These are phyloP conservation scores for Drosophila orena DNA, from an alignment of 1,140 invertebrate species.

Conservation along the genomic window DNA sequence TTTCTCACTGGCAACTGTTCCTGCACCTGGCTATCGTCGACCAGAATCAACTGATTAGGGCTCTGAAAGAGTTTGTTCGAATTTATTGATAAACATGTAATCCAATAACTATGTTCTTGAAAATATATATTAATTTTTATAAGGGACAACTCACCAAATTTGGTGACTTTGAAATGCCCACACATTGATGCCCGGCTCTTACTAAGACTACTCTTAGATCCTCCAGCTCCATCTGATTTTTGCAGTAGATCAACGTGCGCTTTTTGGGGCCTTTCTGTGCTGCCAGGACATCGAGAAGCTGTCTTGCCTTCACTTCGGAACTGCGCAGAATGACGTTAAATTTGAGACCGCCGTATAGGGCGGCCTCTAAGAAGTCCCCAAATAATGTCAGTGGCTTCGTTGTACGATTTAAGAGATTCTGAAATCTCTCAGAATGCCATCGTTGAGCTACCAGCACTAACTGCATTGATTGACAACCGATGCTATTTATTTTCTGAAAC, in stretches of 20 bases:
- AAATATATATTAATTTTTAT: no score
- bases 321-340: conserved; percentile 14
- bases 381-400: conserved; percentile 42
- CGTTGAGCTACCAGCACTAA: conserved; percentile 46
- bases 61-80: conserved; percentile 13
- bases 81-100: not conserved
- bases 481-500: not conserved
- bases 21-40: conserved; percentile 15
- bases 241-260: conserved; percentile 53
- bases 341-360: conserved; percentile 50
- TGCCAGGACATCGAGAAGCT: conserved; percentile 20
- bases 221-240: conserved; percentile 18
- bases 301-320: conserved; percentile 3
- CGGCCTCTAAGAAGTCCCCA: conserved; percentile 53
- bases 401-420: conserved; percentile 8
- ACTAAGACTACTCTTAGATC: not conserved
- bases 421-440: conserved; percentile 40
- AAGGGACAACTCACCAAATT: conserved; percentile 7
- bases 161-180: not conserved
- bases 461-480: conserved; percentile 8
- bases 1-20: not conserved
- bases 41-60: conserved; percentile 32
- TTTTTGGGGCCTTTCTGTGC: not conserved
- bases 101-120: no score
- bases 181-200: conserved; percentile 21